Evolutionary conservation across 2,113 vertebrate genomes (phyloP), one percentile per base, ranked within the genome.

Genomic region (Sciurus niger): DNA sequence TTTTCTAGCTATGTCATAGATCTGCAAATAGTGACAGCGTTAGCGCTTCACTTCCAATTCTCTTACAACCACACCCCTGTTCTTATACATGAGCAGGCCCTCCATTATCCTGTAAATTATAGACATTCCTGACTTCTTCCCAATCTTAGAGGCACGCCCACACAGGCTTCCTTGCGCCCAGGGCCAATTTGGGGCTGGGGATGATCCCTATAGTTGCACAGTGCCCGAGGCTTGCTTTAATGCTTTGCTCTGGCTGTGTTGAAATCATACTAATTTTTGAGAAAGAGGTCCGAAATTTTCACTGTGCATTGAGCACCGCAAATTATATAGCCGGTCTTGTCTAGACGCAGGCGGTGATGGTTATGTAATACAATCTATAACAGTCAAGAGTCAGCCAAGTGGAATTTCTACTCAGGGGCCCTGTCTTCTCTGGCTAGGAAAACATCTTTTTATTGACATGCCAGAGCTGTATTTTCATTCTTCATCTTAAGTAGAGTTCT

Each of bases 311-410:
- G 48, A 22, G 22, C 24, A 24, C 13, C 65, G 40, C 24, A 80
- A 34, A 40, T 92, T 89, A 78, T 2, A 1, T 30, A 43, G 46
- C 40, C 32, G 14, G 25, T 79, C 30, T 74, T 25, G 10, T 90
- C 58, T 63, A 25, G 65, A 40, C 28, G 46, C 6, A 65, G 37
- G 48, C 9, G 14, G 89, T 40, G 43, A 68, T 70, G 30, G 6
- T 48, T 95, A 67, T 34, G 2, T 74, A 94, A 88, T n/a, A 90
- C 93, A 78, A 79, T 30, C 70, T 86, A 10, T 46, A 67, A 43
- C 12, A 82, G 9, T 67, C 48, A 89, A 40, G 84, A 63, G 72
- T 89, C 9, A 28, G 37, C 43, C 17, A 78, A 53, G 46, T 43
- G 16, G 46, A 68, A 43, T 90, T 93, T 53, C n/a, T 25, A 10